Base-by-base conservation (phyloP, 2,113 vertebrate genomes). In the Solenodon paradoxus region DNA sequence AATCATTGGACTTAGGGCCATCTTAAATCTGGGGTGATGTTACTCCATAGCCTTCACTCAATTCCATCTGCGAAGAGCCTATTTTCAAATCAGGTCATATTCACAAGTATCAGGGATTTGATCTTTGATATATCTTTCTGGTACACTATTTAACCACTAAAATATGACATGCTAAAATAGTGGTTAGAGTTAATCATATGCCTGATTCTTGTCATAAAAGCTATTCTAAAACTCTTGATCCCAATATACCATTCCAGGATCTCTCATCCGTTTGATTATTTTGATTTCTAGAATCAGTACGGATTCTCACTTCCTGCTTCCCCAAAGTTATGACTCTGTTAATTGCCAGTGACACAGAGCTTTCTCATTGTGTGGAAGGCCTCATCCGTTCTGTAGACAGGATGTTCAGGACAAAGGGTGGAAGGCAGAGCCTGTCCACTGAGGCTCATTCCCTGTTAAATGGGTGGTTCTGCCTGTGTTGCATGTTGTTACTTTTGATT, bases 321-420 rank as follows among this genome's bases (percentile, higher is more conserved):
- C 42, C 72, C 66, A 68, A 55, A 92, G 4, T 89, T 88, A 77
- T 1, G 89, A 61, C 15, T 68, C 51, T 94, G 61, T 81, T 85
- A 85, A 64, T 53, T 90, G 51, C 63, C 51, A 22, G 42, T 38
- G 16, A 28, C 74, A 55, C 72, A 85, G 68, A 89, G 35, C 74
- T 88, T 53, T 7, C 22, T 87, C 63, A 97, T 95, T 97, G 96
- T 97, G 92, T 81, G 42, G 17, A 71, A 15, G 22, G 59, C 94
- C 51, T 71, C 53, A 49, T 53, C 53, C 61, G 74, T 97, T 96
- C 96, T 80, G 53, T 28, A 95, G 64, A 71, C 96, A 96, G 97
- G 96, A 97, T 95, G 87, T 75, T 30, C 55, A 4, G 87, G 83
- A 97, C 97, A 97, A 97, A 97, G 57, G 87, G 92, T 94, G 92